These are phyloP conservation scores for Odontophorus gujanensis DNA, from an alignment of 2,113 vertebrate genomes.

Conservation along the genomic window DNA sequence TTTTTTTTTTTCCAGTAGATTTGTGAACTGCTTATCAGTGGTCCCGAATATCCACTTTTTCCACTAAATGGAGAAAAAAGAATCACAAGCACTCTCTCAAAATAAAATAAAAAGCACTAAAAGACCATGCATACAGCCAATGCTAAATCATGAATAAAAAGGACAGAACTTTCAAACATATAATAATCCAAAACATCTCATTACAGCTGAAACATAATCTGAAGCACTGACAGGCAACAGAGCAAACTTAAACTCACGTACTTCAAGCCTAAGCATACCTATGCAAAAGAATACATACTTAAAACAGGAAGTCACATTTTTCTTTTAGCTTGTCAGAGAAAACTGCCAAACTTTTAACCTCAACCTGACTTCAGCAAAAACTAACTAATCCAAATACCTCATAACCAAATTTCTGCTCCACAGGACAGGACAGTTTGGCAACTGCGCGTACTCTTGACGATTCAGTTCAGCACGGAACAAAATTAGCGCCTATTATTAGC, in stretches of 20 bases:
- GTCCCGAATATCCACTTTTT: not conserved
- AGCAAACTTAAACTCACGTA: not conserved
- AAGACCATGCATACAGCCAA: not conserved
- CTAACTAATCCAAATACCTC: not conserved
- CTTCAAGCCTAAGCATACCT: not conserved
- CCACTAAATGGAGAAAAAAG: not conserved
- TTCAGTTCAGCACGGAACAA: not conserved
- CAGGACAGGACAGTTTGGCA: not conserved
- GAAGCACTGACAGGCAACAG: not conserved
- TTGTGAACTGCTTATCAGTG: not conserved
- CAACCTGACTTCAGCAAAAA: not conserved
- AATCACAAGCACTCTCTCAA: not conserved
- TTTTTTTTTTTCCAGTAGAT: not conserved
- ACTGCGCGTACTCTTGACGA: not conserved
- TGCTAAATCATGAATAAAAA: not conserved
- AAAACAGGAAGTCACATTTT: not conserved
- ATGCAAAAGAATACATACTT: rapidly evolving
- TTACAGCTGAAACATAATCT: not conserved
- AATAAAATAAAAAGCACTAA: not conserved
- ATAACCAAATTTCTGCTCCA: not conserved
- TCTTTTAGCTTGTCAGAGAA: not conserved
- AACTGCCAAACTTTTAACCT: not conserved
- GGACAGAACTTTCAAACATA: not conserved
- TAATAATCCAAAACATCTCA: not conserved
- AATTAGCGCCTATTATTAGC: not conserved